A percentile compares a stretch with the other conserved stretches of the same genome.
Conservation (phyloP, 2,888 invertebrate genomes). For the Sycophila texana region DNA sequence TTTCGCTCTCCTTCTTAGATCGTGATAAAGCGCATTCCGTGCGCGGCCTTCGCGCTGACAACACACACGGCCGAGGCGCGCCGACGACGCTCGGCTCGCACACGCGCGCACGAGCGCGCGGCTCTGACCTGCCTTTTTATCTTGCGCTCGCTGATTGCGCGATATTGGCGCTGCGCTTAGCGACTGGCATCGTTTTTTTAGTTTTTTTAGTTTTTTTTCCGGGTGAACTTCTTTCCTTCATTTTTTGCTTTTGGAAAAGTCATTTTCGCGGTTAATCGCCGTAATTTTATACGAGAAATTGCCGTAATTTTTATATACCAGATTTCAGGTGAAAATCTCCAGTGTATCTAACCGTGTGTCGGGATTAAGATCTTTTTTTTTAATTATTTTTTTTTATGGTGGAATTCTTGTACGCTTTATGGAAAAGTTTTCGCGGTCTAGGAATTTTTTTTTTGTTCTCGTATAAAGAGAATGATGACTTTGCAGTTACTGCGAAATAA, state of each 20-base stretch:
- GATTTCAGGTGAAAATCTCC: not conserved
- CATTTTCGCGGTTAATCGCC: not conserved
- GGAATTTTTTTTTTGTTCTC: not conserved
- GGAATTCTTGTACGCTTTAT: too few relatives aligned
- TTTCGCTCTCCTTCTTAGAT: slow-evolving; percentile 20
- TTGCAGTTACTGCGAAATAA: not conserved
- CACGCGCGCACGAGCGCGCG: not conserved
- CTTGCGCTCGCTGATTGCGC: not conserved
- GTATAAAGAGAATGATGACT: not conserved
- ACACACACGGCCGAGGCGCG: slow-evolving; percentile 42
- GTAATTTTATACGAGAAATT: not conserved
- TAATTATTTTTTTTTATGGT: too few relatives aligned
- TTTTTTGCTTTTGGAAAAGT: too few relatives aligned
- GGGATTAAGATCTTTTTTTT: too few relatives aligned
- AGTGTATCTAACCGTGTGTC: not conserved
- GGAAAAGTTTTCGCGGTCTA: too few relatives aligned
- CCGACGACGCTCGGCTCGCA: not conserved
- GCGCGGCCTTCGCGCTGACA: slow-evolving; percentile 60
- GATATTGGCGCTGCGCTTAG: too few relatives aligned
- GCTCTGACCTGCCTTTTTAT: not conserved
- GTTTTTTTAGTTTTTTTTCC: too few relatives aligned
- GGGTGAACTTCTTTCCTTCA: too few relatives aligned
- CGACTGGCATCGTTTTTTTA: too few relatives aligned
- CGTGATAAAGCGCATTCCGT: slow-evolving; percentile 64
- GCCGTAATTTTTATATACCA: not conserved